A percentile compares a stretch with the other conserved stretches of the same genome.
These are phyloP conservation scores for Protobothrops mucrosquamatus DNA, from an alignment of 2,113 vertebrate genomes.

Conservation along the genomic window DNA sequence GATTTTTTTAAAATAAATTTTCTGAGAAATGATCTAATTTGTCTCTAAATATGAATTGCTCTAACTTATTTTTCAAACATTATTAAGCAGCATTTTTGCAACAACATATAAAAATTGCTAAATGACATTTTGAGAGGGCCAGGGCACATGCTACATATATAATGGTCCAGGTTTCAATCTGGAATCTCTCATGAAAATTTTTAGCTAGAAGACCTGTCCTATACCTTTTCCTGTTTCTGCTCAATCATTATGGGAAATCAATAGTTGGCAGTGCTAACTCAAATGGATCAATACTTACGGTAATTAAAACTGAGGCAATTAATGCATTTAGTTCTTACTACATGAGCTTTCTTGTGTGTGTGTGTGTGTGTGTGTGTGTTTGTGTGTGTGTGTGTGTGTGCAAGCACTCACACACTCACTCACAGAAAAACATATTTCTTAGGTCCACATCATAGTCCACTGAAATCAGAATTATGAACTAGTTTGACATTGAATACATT, in stretches of 20 bases:
- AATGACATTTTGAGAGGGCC: not conserved
- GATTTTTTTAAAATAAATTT: too few relatives aligned
- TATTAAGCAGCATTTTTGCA: not conserved
- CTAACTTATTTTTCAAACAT: not conserved
- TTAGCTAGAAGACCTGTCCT: not conserved
- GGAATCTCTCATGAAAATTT: not conserved
- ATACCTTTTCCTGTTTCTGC: not conserved
- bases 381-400: too few relatives aligned
- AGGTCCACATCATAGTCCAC: not conserved
- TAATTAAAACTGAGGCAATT: not conserved
- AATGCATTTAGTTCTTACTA: not conserved
- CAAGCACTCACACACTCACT: not conserved
- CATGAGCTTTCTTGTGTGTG: too few relatives aligned
- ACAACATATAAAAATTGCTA: not conserved
- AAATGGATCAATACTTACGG: not conserved
- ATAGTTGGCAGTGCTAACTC: not conserved
- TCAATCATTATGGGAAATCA: not conserved
- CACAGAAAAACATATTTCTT: not conserved
- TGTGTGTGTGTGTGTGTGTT: too few relatives aligned
- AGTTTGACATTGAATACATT: not conserved
- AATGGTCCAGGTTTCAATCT: not conserved
- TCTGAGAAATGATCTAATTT: not conserved
- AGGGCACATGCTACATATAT: not conserved
- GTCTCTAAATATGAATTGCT: not conserved
- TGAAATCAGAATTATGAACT: not conserved